Evolutionary conservation across 2,113 vertebrate species (phyloP).

Genomic region (Aythya baeri): DNA sequence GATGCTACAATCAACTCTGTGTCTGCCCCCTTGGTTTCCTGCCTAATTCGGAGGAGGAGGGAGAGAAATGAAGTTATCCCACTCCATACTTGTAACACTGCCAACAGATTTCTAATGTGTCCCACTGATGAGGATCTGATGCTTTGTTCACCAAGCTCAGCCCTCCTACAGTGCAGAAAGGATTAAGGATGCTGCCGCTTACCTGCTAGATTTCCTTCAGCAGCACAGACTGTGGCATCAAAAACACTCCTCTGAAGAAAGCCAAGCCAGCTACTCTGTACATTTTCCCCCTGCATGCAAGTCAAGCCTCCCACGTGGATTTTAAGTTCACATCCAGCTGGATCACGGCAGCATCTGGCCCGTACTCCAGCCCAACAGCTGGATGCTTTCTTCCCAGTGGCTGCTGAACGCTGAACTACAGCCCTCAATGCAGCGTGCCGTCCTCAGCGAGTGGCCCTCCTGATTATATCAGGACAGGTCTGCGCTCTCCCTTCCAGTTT

Average conservation of each 20-base stretch:
- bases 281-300: not conserved
- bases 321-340: not conserved
- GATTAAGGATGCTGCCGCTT: not conserved
- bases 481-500: not conserved
- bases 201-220: not conserved
- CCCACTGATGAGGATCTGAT: not conserved
- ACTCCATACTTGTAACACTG: not conserved
- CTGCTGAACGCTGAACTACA: not conserved
- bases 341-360: not conserved
- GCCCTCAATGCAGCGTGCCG: not conserved
- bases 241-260: not conserved
- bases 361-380: not conserved
- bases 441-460: not conserved
- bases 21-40: not conserved
- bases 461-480: not conserved
- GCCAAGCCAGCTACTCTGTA: not conserved
- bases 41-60: not conserved
- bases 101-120: not conserved
- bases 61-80: not conserved
- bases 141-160: not conserved
- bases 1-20: not conserved
- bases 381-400: not conserved
- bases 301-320: accelerated
- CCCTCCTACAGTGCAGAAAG: not conserved
- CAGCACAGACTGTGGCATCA: not conserved